Evolutionary conservation across 2,797 vertebrate genomes (phyloP).

Genomic region (Fistularia tabacaria): DNA sequence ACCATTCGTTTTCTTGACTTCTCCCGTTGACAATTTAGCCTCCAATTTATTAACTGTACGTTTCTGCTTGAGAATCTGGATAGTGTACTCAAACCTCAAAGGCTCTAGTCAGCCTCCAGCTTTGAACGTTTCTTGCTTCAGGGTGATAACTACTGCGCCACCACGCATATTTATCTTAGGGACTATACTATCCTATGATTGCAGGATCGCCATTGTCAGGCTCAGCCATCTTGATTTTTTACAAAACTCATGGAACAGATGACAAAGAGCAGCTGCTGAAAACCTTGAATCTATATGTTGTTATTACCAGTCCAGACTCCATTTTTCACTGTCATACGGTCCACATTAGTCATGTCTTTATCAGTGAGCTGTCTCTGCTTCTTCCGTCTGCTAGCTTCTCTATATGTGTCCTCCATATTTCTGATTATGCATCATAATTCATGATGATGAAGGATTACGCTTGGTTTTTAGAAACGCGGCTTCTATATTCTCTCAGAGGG

Average conservation of each 20-base stretch:
- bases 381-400: constrained; percentile 20
- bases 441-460: constrained; percentile 15
- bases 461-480: too few relatives aligned
- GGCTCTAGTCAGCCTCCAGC: too few relatives aligned
- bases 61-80: too few relatives aligned
- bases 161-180: too few relatives aligned
- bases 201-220: background rate
- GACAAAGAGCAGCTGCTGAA: constrained; percentile 31
- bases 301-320: constrained; percentile 45
- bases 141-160: too few relatives aligned
- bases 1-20: too few relatives aligned
- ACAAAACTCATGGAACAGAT: background rate
- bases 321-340: constrained; percentile 66
- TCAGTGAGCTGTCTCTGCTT: constrained; percentile 23
- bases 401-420: constrained; percentile 25
- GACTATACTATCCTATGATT: too few relatives aligned
- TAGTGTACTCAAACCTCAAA: too few relatives aligned
- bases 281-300: constrained; percentile 57
- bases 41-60: too few relatives aligned
- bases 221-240: constrained; percentile 25
- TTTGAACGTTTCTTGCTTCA: too few relatives aligned
- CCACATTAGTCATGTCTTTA: constrained; percentile 68
- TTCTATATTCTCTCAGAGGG: too few relatives aligned
- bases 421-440: constrained; percentile 23
- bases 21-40: too few relatives aligned